Evolutionary conservation across 2,113 vertebrate species (phyloP).

Genomic region (Cololabis saira): DNA sequence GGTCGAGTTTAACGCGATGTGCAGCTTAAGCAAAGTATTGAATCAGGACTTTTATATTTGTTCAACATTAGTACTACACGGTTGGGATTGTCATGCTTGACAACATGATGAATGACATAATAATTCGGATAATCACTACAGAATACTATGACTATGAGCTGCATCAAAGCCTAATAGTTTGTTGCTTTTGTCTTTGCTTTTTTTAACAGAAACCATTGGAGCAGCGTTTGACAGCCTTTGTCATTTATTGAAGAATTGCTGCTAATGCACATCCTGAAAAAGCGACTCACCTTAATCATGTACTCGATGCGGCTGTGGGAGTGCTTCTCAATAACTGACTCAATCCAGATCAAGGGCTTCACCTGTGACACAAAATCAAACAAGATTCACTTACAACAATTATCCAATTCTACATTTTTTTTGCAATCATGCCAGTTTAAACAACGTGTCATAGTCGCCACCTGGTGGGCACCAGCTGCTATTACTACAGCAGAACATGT

Average conservation of each 20-base stretch:
- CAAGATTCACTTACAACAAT: not conserved
- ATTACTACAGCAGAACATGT: conserved; percentile 12
- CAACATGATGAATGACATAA: conserved; percentile 10
- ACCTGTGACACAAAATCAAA: conserved; percentile 80
- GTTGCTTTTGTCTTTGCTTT: not conserved
- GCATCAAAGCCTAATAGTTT: not conserved
- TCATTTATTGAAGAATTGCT: not conserved
- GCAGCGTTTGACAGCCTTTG: not conserved
- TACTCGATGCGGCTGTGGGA: conserved; percentile 98
- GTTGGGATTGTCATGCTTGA: not conserved
- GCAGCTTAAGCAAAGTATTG: not conserved
- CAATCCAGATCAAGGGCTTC: conserved; percentile 98
- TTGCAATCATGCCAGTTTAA: not conserved
- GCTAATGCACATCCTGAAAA: not conserved
- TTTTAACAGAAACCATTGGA: not conserved
- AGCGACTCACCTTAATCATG: conserved; percentile 92
- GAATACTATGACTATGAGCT: not conserved
- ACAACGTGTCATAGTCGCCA: conserved; percentile 30
- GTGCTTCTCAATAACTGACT: conserved; percentile 98
- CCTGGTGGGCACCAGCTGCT: conserved; percentile 24
- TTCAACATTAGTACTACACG: not conserved
- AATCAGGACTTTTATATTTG: not conserved
- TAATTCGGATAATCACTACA: conserved; percentile 7
- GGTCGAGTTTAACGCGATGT: conserved; percentile 23
- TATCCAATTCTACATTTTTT: not conserved